A percentile compares a stretch with the other conserved stretches of the same genome.
Evolutionary conservation across 2,113 vertebrate species (phyloP).

Genomic region (Hemibagrus wyckioides): DNA sequence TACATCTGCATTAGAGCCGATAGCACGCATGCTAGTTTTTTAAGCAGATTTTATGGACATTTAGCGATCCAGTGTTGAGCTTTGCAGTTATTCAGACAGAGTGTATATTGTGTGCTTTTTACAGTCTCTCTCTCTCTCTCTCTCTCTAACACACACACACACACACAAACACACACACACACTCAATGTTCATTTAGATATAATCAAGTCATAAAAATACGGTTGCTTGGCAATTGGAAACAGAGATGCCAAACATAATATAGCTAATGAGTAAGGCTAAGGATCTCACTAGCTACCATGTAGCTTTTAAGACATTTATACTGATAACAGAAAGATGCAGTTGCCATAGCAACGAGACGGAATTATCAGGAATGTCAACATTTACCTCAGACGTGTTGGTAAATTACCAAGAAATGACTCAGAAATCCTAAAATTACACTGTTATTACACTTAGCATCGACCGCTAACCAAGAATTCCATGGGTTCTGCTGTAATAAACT

Average conservation of each 20-base stretch:
- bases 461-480: neutral
- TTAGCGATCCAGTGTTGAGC: neutral
- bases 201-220: neutral
- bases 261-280: neutral
- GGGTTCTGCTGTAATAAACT: neutral
- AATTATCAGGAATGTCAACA: neutral
- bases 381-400: neutral
- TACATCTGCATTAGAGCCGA: neutral
- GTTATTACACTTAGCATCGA: neutral
- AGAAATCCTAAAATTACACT: neutral
- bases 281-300: neutral
- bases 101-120: neutral
- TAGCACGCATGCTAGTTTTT: neutral
- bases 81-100: neutral
- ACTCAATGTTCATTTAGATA: neutral
- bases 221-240: neutral
- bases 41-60: neutral
- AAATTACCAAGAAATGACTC: neutral
- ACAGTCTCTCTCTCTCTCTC: too few species aligned
- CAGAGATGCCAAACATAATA: neutral
- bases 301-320: neutral
- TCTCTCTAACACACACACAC: conserved; percentile 4
- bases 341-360: neutral
- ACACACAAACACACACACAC: neutral
- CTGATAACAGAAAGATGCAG: neutral